Conservation (phyloP, 2,888 invertebrate species). For the Microplitis deprimator region DNA sequence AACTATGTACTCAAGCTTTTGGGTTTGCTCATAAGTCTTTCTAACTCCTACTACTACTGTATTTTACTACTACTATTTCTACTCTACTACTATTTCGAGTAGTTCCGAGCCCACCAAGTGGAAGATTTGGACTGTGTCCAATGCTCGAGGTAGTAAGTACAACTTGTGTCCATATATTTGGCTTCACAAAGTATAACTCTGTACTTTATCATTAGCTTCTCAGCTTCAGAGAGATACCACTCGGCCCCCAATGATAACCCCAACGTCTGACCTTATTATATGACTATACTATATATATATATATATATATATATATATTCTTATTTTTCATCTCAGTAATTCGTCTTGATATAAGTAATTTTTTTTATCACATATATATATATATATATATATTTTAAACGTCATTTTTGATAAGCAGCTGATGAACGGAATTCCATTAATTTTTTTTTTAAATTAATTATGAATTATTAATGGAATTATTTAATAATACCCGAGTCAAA, state of each 20-base stretch:
- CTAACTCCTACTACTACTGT: not conserved
- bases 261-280: slow-evolving; percentile 67
- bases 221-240: slow-evolving; percentile 44
- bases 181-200: slow-evolving; percentile 26
- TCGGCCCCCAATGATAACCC: slow-evolving; percentile 62
- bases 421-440: not conserved
- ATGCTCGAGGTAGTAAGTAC: slow-evolving; percentile 23
- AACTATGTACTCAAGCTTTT: not conserved
- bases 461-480: not conserved
- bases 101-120: not conserved
- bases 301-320: slow-evolving; percentile 5
- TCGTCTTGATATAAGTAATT: not conserved
- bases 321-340: not conserved
- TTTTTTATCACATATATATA: not conserved
- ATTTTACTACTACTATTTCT: too few species aligned
- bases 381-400: not conserved
- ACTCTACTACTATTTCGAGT: not conserved
- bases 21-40: not conserved
- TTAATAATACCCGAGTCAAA: too few species aligned
- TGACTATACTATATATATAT: slow-evolving; percentile 48
- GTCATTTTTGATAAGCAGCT: not conserved
- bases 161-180: slow-evolving; percentile 41
- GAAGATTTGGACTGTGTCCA: slow-evolving; percentile 41
- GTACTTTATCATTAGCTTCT: slow-evolving; percentile 43
- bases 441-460: not conserved